A percentile compares a stretch with the other conserved stretches of the same genome.
These are phyloP conservation scores for Cheilosia soror DNA, from an alignment of 2,888 invertebrate genomes.

Conservation along the genomic window DNA sequence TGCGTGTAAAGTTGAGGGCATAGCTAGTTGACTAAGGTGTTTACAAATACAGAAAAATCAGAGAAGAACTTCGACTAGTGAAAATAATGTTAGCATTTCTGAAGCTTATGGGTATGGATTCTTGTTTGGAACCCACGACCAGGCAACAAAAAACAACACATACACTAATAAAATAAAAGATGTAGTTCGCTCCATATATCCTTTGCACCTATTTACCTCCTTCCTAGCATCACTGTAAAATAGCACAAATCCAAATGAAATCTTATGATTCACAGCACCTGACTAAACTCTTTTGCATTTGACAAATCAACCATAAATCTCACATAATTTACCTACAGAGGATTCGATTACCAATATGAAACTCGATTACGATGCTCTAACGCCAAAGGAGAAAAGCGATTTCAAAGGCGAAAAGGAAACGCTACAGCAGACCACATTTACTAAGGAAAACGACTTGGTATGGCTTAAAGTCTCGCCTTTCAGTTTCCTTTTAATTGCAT, in stretches of 20 bases:
- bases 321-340: slow-evolving; percentile 11
- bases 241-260: too few relatives aligned
- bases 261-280: background rate
- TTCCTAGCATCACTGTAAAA: background rate
- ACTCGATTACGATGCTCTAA: slow-evolving; percentile 77
- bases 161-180: too few relatives aligned
- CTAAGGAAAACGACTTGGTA: slow-evolving; percentile 78
- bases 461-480: slow-evolving; percentile 7
- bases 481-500: background rate
- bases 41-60: too few relatives aligned
- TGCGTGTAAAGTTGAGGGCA: too few relatives aligned
- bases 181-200: background rate
- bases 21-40: too few relatives aligned
- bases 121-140: too few relatives aligned
- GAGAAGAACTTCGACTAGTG: too few relatives aligned
- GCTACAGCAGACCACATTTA: slow-evolving; percentile 75
- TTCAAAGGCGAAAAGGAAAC: slow-evolving; percentile 70
- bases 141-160: too few relatives aligned
- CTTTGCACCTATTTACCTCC: background rate
- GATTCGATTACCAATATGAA: slow-evolving; percentile 77
- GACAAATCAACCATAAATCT: background rate
- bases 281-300: too few relatives aligned
- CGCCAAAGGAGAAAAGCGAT: slow-evolving; percentile 72
- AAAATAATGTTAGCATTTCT: too few relatives aligned
- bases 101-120: too few relatives aligned